Evolutionary conservation across 2,888 invertebrate species (phyloP).

Genomic region (Callinectes sapidus): DNA sequence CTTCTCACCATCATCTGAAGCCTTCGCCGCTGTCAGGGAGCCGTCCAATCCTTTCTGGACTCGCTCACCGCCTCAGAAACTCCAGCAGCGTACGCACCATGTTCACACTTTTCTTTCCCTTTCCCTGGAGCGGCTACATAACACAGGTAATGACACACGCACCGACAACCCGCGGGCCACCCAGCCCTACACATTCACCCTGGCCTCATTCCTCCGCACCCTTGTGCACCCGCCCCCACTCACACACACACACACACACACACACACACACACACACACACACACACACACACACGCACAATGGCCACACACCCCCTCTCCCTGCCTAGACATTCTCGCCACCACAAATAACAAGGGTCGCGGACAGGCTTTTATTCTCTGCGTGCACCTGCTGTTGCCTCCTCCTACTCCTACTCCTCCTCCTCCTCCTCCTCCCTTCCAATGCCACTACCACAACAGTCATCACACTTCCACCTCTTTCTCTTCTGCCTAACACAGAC

Average conservation of each 20-base stretch:
- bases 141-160: conserved; percentile 42
- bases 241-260: not conserved
- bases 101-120: conserved; percentile 21
- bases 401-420: conserved; percentile 4
- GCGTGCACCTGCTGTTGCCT: conserved; percentile 49
- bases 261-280: conserved; percentile 20
- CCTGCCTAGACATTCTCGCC: conserved; percentile 28
- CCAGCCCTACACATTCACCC: conserved; percentile 13
- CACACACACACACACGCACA: conserved; percentile 25
- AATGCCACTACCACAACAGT: not conserved
- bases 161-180: conserved; percentile 18
- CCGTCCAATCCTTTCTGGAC: conserved; percentile 32
- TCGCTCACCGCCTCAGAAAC: conserved; percentile 2
- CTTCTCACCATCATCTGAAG: conserved; percentile 31
- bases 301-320: conserved; percentile 25
- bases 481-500: not conserved
- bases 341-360: conserved; percentile 58
- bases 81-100: not conserved
- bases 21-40: conserved; percentile 34
- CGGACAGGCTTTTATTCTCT: conserved; percentile 48
- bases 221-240: not conserved
- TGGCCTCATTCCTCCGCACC: conserved; percentile 27
- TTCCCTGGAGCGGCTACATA: conserved; percentile 13
- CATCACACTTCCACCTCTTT: not conserved
- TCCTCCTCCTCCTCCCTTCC: conserved; percentile 16